Base-by-base conservation (phyloP, 2,113 vertebrate species). In the Pholis gunnellus region DNA sequence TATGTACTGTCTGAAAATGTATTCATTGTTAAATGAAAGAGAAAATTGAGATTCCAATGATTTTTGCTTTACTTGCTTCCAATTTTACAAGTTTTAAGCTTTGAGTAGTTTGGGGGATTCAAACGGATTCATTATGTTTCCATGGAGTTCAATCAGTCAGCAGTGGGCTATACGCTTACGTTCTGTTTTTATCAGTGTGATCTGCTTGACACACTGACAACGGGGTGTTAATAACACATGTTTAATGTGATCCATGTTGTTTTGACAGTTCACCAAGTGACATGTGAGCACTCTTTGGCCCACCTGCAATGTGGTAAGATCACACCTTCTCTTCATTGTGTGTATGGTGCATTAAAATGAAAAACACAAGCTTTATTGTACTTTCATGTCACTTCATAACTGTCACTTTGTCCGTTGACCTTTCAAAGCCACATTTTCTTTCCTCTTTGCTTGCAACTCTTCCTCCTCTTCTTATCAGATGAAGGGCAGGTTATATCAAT, bases 301-400 rank as follows among this genome's bases (percentile, higher is more conserved):
- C 1, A 68, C 18, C 38, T 78, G 40, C 13, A 46, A 0, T 78
- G 75, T 78, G 75, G 64, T 78, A 78, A 77, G 64, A 46, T 65
- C n/a, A 42, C 13, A 5, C 18, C 5, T 25, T 59, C 42, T 38
- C 6, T 15, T 63, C 7, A 18, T 27, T 69, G 9, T 36, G 18
- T 27, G 7, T 10, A 9, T 15, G 42, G 27, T 48, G 42, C 18
- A n/a, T 60, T 29, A 22, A 59, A 7, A 46, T 48, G 13, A 13
- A 14, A 31, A 20, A 25, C 14, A 13, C 6, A 11, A 17, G 27
- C 59, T 2, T 38, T 20, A 18, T 38, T 54, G 4, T 50, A 75
- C 64, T 27, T 38, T 64, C 9, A 64, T 20, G 44, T 11, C 44
- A 36, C 42, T 38, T 52, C 8, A 36, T 31, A 25, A 20, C 27